Evolutionary conservation across 2,888 invertebrate species (phyloP).

Genomic region (Lordiphosa fenestrarum): DNA sequence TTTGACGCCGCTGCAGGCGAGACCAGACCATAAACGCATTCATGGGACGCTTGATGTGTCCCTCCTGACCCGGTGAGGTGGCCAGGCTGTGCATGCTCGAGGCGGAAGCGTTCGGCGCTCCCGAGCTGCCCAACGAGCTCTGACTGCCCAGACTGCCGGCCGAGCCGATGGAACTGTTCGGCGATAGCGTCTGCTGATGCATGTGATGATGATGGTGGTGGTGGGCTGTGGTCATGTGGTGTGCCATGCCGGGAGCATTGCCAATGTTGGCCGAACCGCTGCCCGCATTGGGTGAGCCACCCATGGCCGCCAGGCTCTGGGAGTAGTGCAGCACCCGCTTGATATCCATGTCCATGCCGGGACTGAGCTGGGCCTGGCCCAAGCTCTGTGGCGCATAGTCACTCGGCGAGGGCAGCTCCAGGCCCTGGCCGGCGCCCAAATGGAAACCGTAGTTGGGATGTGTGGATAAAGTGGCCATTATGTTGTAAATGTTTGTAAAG

Average conservation of each 20-base stretch:
- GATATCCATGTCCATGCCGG: conserved; percentile 78
- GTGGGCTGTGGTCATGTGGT: conserved; percentile 59
- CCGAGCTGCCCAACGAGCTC: conserved; percentile 60
- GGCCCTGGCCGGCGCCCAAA: conserved; percentile 73
- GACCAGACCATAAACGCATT: conserved; percentile 99
- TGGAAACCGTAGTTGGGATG: conserved; percentile 81
- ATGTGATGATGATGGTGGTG: conserved; percentile 35
- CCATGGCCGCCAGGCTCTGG: conserved; percentile 79
- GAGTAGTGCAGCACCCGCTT: conserved; percentile 80
- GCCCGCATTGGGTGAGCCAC: conserved; percentile 77
- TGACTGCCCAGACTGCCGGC: conserved; percentile 59
- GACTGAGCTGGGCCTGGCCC: conserved; percentile 66
- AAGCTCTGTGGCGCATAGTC: conserved; percentile 78
- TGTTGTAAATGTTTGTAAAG: conserved; percentile 2
- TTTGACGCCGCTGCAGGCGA: conserved; percentile 92
- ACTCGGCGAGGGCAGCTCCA: conserved; percentile 78
- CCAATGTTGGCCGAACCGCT: conserved; percentile 77
- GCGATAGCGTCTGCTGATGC: conserved; percentile 75
- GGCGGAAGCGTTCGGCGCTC: conserved; percentile 39
- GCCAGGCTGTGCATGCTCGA: conserved; percentile 65
- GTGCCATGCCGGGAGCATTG: conserved; percentile 73
- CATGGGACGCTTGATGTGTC: conserved; percentile 97
- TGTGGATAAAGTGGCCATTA: conserved; percentile 79
- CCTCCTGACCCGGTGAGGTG: conserved; percentile 82
- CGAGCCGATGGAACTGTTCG: conserved; percentile 77